Base-by-base conservation (phyloP, 2,888 invertebrate species). In the Emmelina monodactyla region DNA sequence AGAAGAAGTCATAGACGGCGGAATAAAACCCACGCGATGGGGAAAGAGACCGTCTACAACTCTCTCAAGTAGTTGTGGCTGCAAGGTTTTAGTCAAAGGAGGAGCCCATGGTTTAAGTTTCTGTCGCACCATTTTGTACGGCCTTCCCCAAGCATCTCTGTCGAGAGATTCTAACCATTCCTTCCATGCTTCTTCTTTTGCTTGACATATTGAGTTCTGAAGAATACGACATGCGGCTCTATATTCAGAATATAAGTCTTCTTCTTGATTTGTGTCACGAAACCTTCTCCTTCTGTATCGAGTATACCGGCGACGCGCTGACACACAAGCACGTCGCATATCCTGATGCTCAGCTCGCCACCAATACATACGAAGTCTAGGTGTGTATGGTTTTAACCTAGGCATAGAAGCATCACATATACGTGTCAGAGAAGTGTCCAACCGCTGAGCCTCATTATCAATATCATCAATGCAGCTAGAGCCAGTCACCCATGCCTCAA, bases 281-380 rank as follows among this genome's bases (percentile, higher is more conserved):
- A n/a, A n/a, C n/a, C 35, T 14, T 28, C 39, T 31, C 22, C 36
- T 25, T 3, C 39, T 16, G 13, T 32, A 10, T 3, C 36, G 30
- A 6, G 29, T 28, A 11, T 34, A 36, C 1, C 13, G 28, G 14
- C 36, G 36, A 1, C 36, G 30, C 2, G 30, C 28, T 2, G 15
- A 3, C 2, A 29, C 2, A 14, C 28, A 19, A 6, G 14, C 16
- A 16, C 25, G 28, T 16, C 28, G 13, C 14, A 34, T 11, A 1
- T 25, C 13, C 5, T 16, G 29, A 6, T 16, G 16, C 7, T 16
- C 12, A 7, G 28, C 16, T 7, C 16, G 19, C 34, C 34, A 34
- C 34, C 34, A 34, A 15, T 34, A 34, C 6, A 16, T 29, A 3
- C 16, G 10, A 6, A n/a, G n/a, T n/a, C 6, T 10, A 9, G 13